phyloP scores from a whole-genome alignment of 2,888 invertebrate species.

The Cantharis flavilabris region DNA sequence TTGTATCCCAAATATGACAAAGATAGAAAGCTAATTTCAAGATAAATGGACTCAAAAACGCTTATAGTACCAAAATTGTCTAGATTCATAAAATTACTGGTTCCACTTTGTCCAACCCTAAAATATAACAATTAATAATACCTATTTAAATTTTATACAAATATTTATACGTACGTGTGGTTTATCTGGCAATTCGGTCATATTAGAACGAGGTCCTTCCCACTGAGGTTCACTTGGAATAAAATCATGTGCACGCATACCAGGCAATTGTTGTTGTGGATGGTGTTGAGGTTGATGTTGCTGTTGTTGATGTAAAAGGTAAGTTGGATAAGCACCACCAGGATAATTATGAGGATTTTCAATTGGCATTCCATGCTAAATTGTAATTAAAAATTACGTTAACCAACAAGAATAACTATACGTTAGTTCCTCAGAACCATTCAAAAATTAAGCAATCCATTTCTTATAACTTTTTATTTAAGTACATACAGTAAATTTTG shows the following conservation, averaged over 20 bases:
- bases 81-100: conserved; percentile 41
- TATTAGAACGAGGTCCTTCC: conserved; percentile 44
- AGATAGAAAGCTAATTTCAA: conserved; percentile 51
- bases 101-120: conserved; percentile 63
- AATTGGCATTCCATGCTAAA: conserved; percentile 45
- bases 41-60: conserved; percentile 50
- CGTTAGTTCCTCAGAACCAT: neutral
- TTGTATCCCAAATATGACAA: conserved; percentile 54
- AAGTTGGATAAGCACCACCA: conserved; percentile 44
- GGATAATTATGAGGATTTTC: conserved; percentile 46
- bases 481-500: no score
- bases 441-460: neutral
- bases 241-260: conserved; percentile 43
- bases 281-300: conserved; percentile 21
- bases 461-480: neutral
- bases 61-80: conserved; percentile 46
- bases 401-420: neutral
- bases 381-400: conserved; percentile 11
- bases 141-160: neutral
- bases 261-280: conserved; percentile 38
- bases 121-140: conserved; percentile 32
- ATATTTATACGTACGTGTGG: conserved; percentile 48
- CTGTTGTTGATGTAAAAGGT: conserved; percentile 15
- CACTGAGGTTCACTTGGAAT: conserved; percentile 47
- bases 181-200: conserved; percentile 53